Evolutionary conservation across 1,140 invertebrate genomes (phyloP).

Genomic region (Cydia pomonella): DNA sequence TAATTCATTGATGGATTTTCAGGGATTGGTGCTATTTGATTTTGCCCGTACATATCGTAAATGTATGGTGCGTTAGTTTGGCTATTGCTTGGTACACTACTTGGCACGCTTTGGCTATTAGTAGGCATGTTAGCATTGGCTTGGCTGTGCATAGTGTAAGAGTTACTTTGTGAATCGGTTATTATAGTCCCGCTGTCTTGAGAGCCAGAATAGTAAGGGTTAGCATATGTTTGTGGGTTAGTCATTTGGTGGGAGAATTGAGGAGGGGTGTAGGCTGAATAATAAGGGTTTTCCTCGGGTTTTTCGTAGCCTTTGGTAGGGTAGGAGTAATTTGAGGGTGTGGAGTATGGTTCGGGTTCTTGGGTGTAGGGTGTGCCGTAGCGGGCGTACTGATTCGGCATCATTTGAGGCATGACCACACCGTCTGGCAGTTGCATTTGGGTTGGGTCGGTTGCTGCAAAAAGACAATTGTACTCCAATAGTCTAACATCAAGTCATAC

Average conservation of each 20-base stretch:
- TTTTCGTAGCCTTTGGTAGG: slow-evolving; percentile 55
- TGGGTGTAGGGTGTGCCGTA: slow-evolving; percentile 53
- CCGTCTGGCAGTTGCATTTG: slow-evolving; percentile 65
- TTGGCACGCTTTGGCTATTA: background rate
- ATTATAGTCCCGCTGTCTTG: slow-evolving; percentile 56
- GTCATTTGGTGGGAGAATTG: slow-evolving; percentile 57
- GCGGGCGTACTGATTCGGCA: slow-evolving; percentile 53
- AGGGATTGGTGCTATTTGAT: slow-evolving; percentile 40
- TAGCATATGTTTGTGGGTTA: slow-evolving; percentile 59
- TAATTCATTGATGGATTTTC: slow-evolving; percentile 37
- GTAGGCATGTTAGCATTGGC: slow-evolving; percentile 36
- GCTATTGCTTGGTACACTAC: background rate
- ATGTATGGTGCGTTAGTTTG: background rate
- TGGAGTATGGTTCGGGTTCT: slow-evolving; percentile 49
- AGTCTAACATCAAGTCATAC: too few species aligned
- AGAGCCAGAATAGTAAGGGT: slow-evolving; percentile 63
- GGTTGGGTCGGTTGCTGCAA: slow-evolving; percentile 58
- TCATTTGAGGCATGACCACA: slow-evolving; percentile 53
- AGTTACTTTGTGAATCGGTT: slow-evolving; percentile 56
- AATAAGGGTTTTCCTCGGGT: slow-evolving; percentile 57
- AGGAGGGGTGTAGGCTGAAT: slow-evolving; percentile 57
- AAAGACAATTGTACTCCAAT: background rate
- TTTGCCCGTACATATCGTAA: slow-evolving; percentile 26
- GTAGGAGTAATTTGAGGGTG: slow-evolving; percentile 48
- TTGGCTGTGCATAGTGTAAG: slow-evolving; percentile 44